Conservation (phyloP, 2,797 vertebrate genomes). For the Rhinella marina region DNA sequence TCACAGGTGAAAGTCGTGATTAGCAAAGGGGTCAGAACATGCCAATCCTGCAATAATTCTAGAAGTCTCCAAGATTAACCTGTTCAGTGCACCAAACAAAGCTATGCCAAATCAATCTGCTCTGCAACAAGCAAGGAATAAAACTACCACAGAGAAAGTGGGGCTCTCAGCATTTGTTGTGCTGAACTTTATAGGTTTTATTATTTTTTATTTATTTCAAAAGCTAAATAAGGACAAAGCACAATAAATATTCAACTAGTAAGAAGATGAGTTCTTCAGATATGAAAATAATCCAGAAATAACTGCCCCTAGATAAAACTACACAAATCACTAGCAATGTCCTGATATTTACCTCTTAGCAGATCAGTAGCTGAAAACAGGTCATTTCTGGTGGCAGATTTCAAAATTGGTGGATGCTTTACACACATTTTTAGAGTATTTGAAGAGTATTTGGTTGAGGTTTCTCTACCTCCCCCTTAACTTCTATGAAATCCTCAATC, state of each 20-base stretch:
- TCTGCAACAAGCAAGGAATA: neutral
- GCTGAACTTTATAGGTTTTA: neutral
- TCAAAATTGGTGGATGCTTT: too few relatives aligned
- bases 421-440: too few relatives aligned
- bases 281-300: neutral
- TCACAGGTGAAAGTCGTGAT: conserved; percentile 51
- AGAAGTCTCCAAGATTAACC: conserved; percentile 45
- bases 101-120: neutral
- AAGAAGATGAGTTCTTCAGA: too few relatives aligned
- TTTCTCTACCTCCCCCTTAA: too few relatives aligned
- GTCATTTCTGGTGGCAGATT: too few relatives aligned
- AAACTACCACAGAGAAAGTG: neutral
- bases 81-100: neutral
- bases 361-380: too few relatives aligned
- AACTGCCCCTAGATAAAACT: neutral
- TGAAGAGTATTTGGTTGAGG: too few relatives aligned
- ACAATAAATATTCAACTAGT: neutral
- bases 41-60: conserved; percentile 20
- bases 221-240: neutral
- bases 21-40: conserved; percentile 45
- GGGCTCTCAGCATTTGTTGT: neutral
- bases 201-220: too few relatives aligned
- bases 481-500: too few relatives aligned
- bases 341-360: neutral
- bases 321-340: too few relatives aligned